A percentile compares a stretch with the other conserved stretches of the same genome.
These are phyloP conservation scores for Nematopogon swammerdamellus DNA, from an alignment of 2,888 invertebrate genomes.

Conservation along the genomic window DNA sequence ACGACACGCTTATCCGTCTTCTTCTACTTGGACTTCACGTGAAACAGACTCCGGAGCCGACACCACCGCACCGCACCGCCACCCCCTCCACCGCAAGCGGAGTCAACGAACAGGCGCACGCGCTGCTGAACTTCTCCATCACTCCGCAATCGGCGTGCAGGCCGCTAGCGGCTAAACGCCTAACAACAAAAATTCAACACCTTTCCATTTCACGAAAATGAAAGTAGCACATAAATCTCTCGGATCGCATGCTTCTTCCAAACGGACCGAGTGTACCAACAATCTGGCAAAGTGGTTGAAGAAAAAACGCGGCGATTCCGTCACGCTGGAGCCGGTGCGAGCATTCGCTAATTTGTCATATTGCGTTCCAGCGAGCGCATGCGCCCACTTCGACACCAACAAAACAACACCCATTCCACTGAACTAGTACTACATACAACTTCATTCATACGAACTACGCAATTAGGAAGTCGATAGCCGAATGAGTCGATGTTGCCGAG, in stretches of 20 bases:
- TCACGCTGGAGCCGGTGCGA: constrained; percentile 29
- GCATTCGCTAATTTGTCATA: constrained; percentile 35
- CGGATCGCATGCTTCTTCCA: constrained; percentile 19
- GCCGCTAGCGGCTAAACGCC: not conserved
- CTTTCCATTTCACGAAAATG: constrained; percentile 54
- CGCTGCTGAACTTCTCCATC: not conserved
- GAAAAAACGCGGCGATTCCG: constrained; percentile 38
- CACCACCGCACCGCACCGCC: no score
- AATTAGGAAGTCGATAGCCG: no score
- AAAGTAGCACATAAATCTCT: constrained; percentile 43
- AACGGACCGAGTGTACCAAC: constrained; percentile 15
- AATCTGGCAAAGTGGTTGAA: constrained; percentile 40
- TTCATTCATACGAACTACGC: not conserved
- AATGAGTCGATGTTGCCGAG: no score
- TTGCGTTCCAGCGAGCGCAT: not conserved
- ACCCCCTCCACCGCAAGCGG: not conserved
- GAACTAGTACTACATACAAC: not conserved
- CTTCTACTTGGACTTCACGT: no score
- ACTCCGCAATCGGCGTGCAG: not conserved
- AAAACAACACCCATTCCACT: not conserved
- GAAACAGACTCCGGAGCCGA: no score
- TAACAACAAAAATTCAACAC: constrained; percentile 35
- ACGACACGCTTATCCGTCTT: no score
- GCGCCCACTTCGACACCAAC: not conserved
- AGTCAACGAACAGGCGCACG: not conserved